phyloP scores from a whole-genome alignment of 53 echinoderm and acorn worm species.

The Temnopleurus reevesii region DNA sequence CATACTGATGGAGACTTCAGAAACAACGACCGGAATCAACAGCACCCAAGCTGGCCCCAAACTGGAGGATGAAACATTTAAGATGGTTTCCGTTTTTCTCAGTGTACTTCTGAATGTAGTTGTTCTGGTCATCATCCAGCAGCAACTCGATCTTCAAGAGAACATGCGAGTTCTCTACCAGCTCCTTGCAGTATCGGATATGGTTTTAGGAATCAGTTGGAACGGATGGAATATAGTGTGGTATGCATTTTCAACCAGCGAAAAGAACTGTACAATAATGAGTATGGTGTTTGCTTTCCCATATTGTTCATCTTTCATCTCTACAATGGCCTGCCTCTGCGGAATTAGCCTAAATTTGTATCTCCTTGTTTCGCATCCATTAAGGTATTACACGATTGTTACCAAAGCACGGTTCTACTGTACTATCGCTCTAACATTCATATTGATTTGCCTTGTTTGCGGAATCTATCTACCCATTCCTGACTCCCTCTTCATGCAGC shows the following conservation, averaged over 20 bases:
- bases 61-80: too few species aligned
- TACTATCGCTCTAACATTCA: neutral
- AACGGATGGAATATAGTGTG: neutral
- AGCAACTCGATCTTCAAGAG: neutral
- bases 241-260: neutral
- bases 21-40: too few species aligned
- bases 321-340: neutral
- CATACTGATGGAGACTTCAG: too few species aligned
- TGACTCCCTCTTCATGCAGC: neutral
- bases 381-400: neutral
- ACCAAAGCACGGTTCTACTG: neutral
- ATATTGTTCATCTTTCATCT: neutral
- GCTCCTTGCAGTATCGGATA: neutral
- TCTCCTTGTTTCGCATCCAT: neutral
- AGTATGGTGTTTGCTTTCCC: neutral
- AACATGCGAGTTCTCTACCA: slow-evolving; percentile 13
- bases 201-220: neutral
- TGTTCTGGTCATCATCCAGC: too few species aligned
- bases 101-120: too few species aligned
- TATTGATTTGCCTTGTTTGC: neutral
- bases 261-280: neutral
- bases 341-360: neutral
- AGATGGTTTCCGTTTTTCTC: too few species aligned
- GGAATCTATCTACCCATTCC: neutral
- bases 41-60: too few species aligned